Evolutionary conservation across 2,797 vertebrate genomes (phyloP).

Genomic region (Eremophila alpestris): DNA sequence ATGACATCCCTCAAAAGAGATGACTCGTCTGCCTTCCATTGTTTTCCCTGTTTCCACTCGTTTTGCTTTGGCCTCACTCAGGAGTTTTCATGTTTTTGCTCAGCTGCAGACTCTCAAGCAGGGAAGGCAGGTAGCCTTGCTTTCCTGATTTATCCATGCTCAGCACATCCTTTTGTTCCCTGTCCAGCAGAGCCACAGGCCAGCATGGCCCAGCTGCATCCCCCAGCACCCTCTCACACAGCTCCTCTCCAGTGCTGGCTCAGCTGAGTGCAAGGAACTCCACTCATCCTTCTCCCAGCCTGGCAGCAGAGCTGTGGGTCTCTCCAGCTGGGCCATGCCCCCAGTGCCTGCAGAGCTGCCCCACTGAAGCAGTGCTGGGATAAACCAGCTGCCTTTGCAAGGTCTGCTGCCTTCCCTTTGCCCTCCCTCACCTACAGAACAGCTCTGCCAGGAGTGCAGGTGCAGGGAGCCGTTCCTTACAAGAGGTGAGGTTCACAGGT

Average conservation of each 20-base stretch:
- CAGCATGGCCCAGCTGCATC: neutral
- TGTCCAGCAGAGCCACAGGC: neutral
- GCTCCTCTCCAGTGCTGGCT: neutral
- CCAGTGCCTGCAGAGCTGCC: neutral
- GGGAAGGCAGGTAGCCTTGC: neutral
- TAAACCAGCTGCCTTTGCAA: neutral
- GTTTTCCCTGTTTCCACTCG: neutral
- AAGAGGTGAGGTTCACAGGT: constrained; percentile 45
- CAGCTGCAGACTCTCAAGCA: neutral
- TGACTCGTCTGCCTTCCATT: neutral
- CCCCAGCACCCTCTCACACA: neutral
- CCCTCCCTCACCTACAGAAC: neutral
- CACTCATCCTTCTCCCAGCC: neutral
- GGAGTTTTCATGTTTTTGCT: neutral
- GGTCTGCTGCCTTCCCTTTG: neutral
- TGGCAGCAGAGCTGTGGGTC: neutral
- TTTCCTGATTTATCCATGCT: neutral
- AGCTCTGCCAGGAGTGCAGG: neutral
- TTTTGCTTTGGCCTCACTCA: neutral
- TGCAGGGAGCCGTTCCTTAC: neutral
- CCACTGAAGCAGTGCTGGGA: neutral
- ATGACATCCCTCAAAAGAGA: neutral
- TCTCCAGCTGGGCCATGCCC: neutral
- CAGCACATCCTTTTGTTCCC: neutral
- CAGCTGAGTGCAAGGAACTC: neutral